Evolutionary conservation across 37 sponge, comb jelly and placozoan species (phyloP), one percentile per base, ranked within the genome.

Genomic region (Spongia lamella): DNA sequence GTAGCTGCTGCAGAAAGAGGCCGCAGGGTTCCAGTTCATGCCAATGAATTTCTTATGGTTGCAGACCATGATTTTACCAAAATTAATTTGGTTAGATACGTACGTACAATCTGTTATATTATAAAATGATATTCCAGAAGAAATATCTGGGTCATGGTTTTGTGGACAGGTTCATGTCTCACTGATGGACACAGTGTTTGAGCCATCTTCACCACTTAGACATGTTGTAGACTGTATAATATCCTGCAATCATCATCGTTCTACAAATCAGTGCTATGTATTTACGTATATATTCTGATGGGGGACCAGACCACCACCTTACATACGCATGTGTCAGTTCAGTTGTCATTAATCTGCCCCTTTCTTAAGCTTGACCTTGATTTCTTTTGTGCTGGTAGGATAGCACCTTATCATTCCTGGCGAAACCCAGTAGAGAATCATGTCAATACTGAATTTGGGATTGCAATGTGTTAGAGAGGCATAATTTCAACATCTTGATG

Each of bases 11-110:
- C 54, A 19, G 72, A 70, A 40, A 9, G 72, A 22, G 72, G 51
- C 53, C 13, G 54, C 13, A 11, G 24, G 17, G 72, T 70, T 7
- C 54, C 27, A 19, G 72, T 70, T 20, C 52, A 22, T 6, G 7
- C 16, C 27, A n/a, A 55, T 53, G 53, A 5, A 19, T 6, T n/a
- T 7, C 50, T 70, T 27, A 29, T 13, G 15, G 72, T 52, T 55
- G 72, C 24, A 9, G 72, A 70, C 54, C 72, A 70, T 29, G 72
- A 70, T 27, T 70, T 70, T 27, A 70, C 75, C 6, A 58, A 56
- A 16, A 16, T 56, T 32, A 14, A n/a, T n/a, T n/a, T n/a, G n/a
- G n/a, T n/a, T n/a, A n/a, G n/a, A n/a, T n/a, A n/a, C 57, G 6
- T 7, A 13, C 7, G 21, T 53, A 9, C 72, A 52, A 32, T 70